These are phyloP conservation scores for Lipophrys pholis DNA, from an alignment of 2,113 vertebrate genomes.

Conservation along the genomic window DNA sequence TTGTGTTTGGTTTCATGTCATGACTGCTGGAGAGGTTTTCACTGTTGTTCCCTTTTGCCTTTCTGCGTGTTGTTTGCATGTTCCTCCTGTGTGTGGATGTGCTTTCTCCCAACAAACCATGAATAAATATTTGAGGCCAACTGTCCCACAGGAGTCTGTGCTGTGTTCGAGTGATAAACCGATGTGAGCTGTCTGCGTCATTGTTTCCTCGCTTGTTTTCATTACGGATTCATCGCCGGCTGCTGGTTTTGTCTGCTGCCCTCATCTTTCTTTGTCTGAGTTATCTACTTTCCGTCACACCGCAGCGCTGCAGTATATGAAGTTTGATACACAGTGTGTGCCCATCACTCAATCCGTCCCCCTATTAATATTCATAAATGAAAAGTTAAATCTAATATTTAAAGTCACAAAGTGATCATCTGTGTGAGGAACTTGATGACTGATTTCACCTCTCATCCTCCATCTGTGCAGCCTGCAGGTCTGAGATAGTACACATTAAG, in stretches of 20 bases:
- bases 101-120: too few species aligned
- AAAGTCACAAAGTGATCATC: conserved; percentile 5
- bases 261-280: not conserved
- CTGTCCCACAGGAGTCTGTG: not conserved
- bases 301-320: not conserved
- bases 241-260: not conserved
- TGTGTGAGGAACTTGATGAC: not conserved
- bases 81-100: too few species aligned
- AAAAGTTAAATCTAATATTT: not conserved
- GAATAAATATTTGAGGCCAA: too few species aligned
- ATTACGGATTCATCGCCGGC: not conserved
- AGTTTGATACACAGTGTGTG: not conserved
- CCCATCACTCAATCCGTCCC: not conserved
- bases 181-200: not conserved
- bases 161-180: not conserved
- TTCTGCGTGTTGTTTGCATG: too few species aligned
- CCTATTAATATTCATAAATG: not conserved
- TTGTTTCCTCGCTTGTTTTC: not conserved
- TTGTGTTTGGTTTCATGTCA: too few species aligned
- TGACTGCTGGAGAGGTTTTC: too few species aligned
- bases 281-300: not conserved
- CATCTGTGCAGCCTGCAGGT: conserved; percentile 32
- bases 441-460: conserved; percentile 28
- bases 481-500: conserved; percentile 31
- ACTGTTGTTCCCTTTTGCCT: too few species aligned